Conservation (phyloP, 2,113 vertebrate genomes). For the Corythoichthys haematopterus region DNA sequence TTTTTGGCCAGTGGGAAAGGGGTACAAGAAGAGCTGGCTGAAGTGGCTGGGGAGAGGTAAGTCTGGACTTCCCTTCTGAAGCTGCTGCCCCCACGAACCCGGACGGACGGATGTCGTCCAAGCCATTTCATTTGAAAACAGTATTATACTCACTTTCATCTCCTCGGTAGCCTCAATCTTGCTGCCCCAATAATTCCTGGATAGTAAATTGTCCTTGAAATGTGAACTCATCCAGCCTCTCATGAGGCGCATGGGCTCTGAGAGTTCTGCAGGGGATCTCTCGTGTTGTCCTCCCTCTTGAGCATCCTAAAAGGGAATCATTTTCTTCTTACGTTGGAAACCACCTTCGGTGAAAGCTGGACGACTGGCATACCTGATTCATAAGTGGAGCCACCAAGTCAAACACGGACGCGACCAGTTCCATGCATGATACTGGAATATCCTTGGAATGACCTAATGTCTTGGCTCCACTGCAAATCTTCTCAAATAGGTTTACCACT, state of each 20-base stretch:
- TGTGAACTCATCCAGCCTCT: slow-evolving; percentile 56
- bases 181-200: fast-evolving
- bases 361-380: slow-evolving; percentile 33
- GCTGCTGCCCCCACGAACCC: too few species aligned
- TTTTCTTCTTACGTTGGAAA: background rate
- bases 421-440: too few species aligned
- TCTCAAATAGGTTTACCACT: slow-evolving; percentile 60
- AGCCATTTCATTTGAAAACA: background rate
- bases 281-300: slow-evolving; percentile 4
- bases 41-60: too few species aligned
- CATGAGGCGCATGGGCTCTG: slow-evolving; percentile 19
- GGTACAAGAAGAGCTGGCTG: too few species aligned
- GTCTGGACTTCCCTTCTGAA: too few species aligned
- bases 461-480: slow-evolving; percentile 54
- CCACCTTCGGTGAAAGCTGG: background rate
- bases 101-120: too few species aligned
- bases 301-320: slow-evolving; percentile 19
- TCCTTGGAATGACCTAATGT: background rate
- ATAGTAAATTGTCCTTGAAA: slow-evolving; percentile 40
- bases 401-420: too few species aligned
- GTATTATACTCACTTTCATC: slow-evolving; percentile 54
- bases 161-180: slow-evolving; percentile 20
- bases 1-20: too few species aligned
- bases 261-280: slow-evolving; percentile 15
- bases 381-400: slow-evolving; percentile 29